A percentile compares a stretch with the other conserved stretches of the same genome.
phyloP scores from a whole-genome alignment of 2,113 vertebrate species.

The Lepisosteus osseus region DNA sequence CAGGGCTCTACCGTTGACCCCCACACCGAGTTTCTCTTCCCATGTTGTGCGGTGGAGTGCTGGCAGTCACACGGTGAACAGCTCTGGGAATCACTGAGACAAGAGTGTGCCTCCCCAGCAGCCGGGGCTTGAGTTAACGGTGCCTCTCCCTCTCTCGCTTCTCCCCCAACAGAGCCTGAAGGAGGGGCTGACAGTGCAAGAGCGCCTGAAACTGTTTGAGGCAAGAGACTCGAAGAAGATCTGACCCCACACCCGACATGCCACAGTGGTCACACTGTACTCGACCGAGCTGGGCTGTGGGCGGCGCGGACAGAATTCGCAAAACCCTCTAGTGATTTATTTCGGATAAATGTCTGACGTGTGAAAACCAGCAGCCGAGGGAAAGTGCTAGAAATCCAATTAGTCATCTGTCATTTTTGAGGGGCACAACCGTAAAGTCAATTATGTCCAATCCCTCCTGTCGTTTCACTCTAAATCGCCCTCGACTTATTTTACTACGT shows the following conservation, averaged over 20 bases:
- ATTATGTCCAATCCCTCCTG: too few relatives aligned
- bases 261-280: background rate
- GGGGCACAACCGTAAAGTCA: too few relatives aligned
- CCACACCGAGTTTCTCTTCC: background rate
- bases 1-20: background rate
- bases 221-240: conserved; percentile 92
- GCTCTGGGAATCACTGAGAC: background rate
- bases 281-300: conserved; percentile 2
- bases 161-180: conserved; percentile 83
- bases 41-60: background rate
- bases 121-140: background rate
- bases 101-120: background rate
- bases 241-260: conserved; percentile 51
- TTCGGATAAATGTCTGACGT: too few relatives aligned
- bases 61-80: background rate
- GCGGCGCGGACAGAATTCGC: background rate
- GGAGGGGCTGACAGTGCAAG: conserved; percentile 94
- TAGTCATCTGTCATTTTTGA: too few relatives aligned
- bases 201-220: conserved; percentile 96
- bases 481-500: conserved; percentile 32
- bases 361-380: too few relatives aligned
- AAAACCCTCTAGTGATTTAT: too few relatives aligned
- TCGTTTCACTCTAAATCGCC: conserved; percentile 13
- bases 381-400: too few relatives aligned
- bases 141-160: background rate